Evolutionary conservation across 1,140 invertebrate species (phyloP).

Genomic region (Formica selysi): DNA sequence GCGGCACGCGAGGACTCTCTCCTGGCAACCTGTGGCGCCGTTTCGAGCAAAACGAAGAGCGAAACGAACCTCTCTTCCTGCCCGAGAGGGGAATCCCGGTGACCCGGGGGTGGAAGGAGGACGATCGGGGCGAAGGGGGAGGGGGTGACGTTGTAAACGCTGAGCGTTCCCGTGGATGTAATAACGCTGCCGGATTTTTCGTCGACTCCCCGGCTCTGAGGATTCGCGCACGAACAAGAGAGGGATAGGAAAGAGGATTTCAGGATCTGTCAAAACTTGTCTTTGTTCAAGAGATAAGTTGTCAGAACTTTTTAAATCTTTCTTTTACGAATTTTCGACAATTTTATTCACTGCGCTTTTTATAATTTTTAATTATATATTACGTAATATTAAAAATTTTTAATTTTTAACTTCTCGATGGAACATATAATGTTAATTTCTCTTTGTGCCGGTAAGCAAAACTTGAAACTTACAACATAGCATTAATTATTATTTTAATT

Average conservation of each 20-base stretch:
- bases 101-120: constrained; percentile 20
- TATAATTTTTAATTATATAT: not conserved
- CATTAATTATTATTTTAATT: constrained; percentile 49
- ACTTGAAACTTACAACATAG: constrained; percentile 9
- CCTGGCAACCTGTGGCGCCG: constrained; percentile 60
- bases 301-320: not conserved
- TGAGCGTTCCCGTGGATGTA: constrained; percentile 49
- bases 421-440: not conserved
- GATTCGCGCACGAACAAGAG: constrained; percentile 1
- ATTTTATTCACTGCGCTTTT: not conserved
- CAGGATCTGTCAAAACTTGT: constrained; percentile 9
- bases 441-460: not conserved
- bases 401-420: not conserved
- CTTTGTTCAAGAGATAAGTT: not conserved
- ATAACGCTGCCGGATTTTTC: constrained; percentile 51
- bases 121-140: constrained; percentile 10
- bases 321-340: not conserved
- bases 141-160: constrained; percentile 46
- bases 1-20: constrained; percentile 57
- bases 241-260: constrained; percentile 4
- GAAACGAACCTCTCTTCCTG: constrained; percentile 16
- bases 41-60: constrained; percentile 50
- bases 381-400: not conserved
- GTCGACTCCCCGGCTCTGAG: constrained; percentile 25
- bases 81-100: constrained; percentile 35